These are phyloP conservation scores for Eupithecia subfuscata DNA, from an alignment of 2,888 invertebrate species.

Conservation along the genomic window DNA sequence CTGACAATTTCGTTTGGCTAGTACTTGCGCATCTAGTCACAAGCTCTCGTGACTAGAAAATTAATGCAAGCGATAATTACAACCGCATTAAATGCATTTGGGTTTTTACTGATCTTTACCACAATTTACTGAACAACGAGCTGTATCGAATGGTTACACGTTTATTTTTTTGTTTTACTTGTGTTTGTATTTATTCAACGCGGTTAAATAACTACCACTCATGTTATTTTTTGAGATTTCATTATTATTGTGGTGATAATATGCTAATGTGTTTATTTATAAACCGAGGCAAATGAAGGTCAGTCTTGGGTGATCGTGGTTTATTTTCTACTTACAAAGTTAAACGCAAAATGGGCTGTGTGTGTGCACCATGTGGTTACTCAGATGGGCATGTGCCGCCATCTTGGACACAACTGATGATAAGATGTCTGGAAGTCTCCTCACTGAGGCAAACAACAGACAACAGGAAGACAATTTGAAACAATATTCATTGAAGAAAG, in stretches of 20 bases:
- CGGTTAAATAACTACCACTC: neutral
- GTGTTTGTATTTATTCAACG: neutral
- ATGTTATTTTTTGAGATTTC: neutral
- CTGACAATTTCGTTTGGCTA: too few species aligned
- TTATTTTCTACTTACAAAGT: neutral
- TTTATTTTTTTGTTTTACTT: neutral
- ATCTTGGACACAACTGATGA: too few species aligned
- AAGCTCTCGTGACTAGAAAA: neutral
- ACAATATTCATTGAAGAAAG: too few species aligned
- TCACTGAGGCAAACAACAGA: too few species aligned
- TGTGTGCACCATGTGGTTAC: too few species aligned
- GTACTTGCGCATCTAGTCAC: too few species aligned
- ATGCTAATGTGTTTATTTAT: slow-evolving; percentile 1
- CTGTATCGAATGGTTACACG: neutral
- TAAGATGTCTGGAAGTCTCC: too few species aligned
- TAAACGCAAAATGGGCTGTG: too few species aligned
- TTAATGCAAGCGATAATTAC: neutral
- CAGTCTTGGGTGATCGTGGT: neutral
- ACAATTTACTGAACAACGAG: neutral
- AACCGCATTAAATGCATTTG: neutral
- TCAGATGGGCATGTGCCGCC: too few species aligned
- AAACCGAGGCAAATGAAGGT: neutral
- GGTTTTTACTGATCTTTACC: neutral
- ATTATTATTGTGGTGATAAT: neutral
- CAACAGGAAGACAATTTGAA: too few species aligned